Evolutionary conservation across 2,797 vertebrate genomes (phyloP).

Genomic region (Chelon labrosus): DNA sequence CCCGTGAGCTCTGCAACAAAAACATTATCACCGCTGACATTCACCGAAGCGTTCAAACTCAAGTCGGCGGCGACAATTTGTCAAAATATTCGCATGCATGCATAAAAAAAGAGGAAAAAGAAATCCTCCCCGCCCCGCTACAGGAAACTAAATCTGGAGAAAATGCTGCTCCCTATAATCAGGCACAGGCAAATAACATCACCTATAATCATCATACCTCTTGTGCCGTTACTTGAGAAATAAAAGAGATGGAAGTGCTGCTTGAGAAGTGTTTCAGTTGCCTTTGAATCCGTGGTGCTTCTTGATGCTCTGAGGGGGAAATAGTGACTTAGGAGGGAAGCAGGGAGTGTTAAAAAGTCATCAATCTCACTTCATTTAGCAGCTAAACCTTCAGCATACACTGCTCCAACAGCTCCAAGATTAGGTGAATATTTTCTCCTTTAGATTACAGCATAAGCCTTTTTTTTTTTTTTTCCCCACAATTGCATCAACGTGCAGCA

Average conservation of each 20-base stretch:
- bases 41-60: constrained; percentile 33
- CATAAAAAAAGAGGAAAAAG: not conserved
- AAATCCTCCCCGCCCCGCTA: not conserved
- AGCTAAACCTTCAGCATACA: not conserved
- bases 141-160: constrained; percentile 52
- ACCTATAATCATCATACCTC: constrained; percentile 14
- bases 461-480: too few species aligned
- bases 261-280: constrained; percentile 6
- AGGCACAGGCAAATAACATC: constrained; percentile 27
- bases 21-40: constrained; percentile 26
- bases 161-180: constrained; percentile 42
- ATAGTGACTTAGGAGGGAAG: too few species aligned
- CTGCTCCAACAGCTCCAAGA: not conserved
- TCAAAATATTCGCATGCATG: constrained; percentile 8
- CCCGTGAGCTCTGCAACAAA: constrained; percentile 16
- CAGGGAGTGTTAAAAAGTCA: not conserved
- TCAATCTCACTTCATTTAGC: not conserved
- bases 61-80: constrained; percentile 23
- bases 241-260: not conserved
- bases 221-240: constrained; percentile 1
- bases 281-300: constrained; percentile 20
- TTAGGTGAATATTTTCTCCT: constrained; percentile 9
- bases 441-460: not conserved
- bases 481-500: not conserved
- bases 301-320: constrained; percentile 5